Conservation (phyloP, 2,797 vertebrate species). For the Varecia variegata region DNA sequence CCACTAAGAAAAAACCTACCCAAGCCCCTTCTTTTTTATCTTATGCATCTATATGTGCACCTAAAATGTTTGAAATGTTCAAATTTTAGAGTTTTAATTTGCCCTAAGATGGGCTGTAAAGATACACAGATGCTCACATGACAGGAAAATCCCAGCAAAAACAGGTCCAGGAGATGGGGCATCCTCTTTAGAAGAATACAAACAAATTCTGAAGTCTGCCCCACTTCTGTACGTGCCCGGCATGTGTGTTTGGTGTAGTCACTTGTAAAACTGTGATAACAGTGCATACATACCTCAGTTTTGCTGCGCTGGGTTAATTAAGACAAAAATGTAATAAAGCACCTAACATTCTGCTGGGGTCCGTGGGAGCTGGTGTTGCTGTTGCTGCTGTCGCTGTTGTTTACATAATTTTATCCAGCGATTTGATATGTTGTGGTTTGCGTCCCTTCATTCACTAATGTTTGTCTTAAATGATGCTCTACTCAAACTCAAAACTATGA, state of each 20-base stretch:
- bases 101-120: neutral
- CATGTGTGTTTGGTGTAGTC: too few species aligned
- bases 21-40: neutral
- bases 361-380: neutral
- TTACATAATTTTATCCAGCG: neutral
- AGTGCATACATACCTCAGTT: neutral
- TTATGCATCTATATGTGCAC: neutral
- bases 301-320: neutral
- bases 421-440: neutral
- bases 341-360: neutral
- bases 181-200: neutral
- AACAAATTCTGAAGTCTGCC: neutral
- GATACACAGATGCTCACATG: neutral
- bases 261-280: neutral
- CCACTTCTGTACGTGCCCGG: fast-evolving
- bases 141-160: neutral
- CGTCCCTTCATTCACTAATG: neutral
- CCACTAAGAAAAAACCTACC: neutral
- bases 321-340: neutral
- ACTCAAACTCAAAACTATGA: neutral
- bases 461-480: neutral
- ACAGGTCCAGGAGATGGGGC: neutral
- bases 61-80: neutral
- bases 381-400: neutral
- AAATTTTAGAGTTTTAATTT: neutral